Conservation (phyloP, 2,888 invertebrate genomes). For the Dolomedes plantarius region DNA sequence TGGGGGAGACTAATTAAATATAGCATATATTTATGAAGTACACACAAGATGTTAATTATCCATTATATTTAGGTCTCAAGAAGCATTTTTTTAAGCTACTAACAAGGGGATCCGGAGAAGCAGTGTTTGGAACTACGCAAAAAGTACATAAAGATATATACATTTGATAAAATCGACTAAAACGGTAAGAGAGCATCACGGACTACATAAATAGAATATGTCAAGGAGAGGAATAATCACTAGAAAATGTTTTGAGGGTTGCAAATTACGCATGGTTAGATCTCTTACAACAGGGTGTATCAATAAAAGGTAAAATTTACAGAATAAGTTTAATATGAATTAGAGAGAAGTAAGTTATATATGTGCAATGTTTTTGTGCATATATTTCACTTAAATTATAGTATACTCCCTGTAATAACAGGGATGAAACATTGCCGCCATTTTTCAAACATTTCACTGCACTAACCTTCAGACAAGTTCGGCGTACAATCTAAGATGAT, state of each 20-base stretch:
- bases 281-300: background rate
- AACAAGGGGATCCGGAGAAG: no score
- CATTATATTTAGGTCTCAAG: no score
- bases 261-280: background rate
- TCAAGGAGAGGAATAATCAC: background rate
- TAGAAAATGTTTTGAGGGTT: background rate
- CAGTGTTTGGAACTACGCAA: no score
- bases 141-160: no score
- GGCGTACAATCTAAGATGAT: slow-evolving; percentile 43
- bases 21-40: no score
- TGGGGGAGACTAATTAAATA: no score
- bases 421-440: slow-evolving; percentile 51
- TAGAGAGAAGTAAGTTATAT: background rate
- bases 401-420: background rate
- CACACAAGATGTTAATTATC: no score
- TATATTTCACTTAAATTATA: no score
- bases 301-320: background rate
- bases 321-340: background rate
- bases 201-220: no score
- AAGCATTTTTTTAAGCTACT: no score
- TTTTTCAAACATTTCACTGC: slow-evolving; percentile 38
- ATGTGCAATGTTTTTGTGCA: background rate
- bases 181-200: no score
- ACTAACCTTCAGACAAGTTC: slow-evolving; percentile 62
- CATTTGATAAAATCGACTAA: no score